Conservation (phyloP, 2,888 invertebrate species). For the Onchidella celtica region DNA sequence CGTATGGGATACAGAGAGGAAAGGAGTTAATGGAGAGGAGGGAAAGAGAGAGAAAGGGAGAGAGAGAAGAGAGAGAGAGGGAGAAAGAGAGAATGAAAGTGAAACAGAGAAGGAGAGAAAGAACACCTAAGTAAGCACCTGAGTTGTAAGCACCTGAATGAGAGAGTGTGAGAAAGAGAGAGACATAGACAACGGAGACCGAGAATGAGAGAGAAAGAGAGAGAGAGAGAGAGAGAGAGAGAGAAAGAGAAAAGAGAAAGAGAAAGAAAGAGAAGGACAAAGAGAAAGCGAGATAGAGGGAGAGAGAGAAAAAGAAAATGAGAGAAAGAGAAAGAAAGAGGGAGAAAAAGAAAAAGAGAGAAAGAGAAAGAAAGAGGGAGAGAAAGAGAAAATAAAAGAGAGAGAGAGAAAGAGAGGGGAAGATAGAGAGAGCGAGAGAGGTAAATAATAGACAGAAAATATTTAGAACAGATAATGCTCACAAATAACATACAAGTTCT, state of each 20-base stretch:
- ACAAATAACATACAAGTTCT: too few species aligned
- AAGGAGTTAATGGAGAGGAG: neutral
- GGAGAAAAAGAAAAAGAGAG: constrained; percentile 16
- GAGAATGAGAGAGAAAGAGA: neutral
- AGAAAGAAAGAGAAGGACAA: too few species aligned
- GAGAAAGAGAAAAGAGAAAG: neutral
- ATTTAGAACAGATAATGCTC: too few species aligned
- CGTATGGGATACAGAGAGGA: neutral
- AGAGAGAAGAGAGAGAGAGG: neutral
- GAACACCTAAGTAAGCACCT: neutral
- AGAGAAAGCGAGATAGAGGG: neutral
- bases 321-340: neutral
- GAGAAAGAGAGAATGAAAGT: neutral
- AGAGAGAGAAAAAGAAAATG: constrained; percentile 1
- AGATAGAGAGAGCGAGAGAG: neutral
- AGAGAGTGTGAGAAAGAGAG: neutral
- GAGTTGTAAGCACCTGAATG: neutral
- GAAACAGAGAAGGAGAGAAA: neutral
- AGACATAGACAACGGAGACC: too few species aligned
- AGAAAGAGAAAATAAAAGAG: neutral
- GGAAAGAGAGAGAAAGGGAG: neutral
- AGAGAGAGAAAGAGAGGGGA: neutral
- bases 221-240: too few species aligned
- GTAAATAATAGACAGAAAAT: too few species aligned
- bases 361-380: neutral